Percentiles rank a stretch among this genome's conserved stretches.
phyloP scores from a whole-genome alignment of 2,113 vertebrate species.

The Castor canadensis region DNA sequence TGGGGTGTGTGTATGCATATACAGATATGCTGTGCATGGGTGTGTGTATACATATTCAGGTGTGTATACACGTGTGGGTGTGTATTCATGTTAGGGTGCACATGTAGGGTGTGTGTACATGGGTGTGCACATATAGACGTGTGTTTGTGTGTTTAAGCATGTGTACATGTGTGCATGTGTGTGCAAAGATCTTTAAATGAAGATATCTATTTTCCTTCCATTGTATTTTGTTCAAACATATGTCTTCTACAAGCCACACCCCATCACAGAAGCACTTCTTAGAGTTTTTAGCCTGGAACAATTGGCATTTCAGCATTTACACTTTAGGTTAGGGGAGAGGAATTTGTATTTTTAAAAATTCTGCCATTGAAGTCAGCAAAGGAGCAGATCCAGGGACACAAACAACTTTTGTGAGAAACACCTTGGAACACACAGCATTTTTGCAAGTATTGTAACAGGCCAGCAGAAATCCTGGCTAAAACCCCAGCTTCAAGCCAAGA shows the following conservation, averaged over 20 bases:
- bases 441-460: constrained; percentile 69
- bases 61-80: not conserved
- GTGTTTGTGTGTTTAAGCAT: fast-evolving
- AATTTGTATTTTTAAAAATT: not conserved
- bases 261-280: not conserved
- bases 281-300: not conserved
- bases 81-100: not conserved
- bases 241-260: not conserved
- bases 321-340: not conserved
- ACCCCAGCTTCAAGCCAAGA: constrained; percentile 31
- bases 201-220: not conserved
- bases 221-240: not conserved
- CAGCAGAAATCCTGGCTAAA: constrained; percentile 52
- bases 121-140: too few species aligned
- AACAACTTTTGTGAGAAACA: not conserved
- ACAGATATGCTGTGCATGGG: not conserved
- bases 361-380: not conserved
- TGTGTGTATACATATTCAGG: not conserved
- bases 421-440: constrained; percentile 23
- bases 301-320: not conserved
- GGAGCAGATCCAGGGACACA: not conserved
- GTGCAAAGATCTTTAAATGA: not conserved
- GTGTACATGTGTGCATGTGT: too few species aligned
- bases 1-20: fast-evolving
- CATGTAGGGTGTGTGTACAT: too few species aligned